Percentiles rank a stretch among this genome's conserved stretches.
phyloP scores from a whole-genome alignment of 2,888 invertebrate species.

The Parnassius apollo region DNA sequence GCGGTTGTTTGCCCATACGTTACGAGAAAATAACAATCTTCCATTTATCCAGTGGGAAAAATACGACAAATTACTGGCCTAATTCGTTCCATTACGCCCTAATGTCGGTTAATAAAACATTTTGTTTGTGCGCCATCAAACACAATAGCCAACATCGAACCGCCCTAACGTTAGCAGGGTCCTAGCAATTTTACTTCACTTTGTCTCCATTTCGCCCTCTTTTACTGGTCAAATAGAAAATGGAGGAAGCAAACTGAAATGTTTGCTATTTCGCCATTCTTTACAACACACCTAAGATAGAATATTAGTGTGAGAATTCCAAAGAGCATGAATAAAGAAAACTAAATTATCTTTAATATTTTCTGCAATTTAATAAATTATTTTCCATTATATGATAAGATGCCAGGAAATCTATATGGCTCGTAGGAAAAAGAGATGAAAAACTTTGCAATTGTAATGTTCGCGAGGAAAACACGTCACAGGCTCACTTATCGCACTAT shows the following conservation, averaged over 20 bases:
- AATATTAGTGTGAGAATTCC: too few species aligned
- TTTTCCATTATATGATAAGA: too few species aligned
- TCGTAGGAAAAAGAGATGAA: too few species aligned
- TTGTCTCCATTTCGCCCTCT: constrained; percentile 66
- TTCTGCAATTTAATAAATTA: too few species aligned
- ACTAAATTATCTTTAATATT: too few species aligned
- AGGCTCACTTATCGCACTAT: too few species aligned
- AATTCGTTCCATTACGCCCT: constrained; percentile 64
- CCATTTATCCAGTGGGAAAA: constrained; percentile 35
- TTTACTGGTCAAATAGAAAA: constrained; percentile 51
- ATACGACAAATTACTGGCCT: constrained; percentile 59
- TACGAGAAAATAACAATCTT: constrained; percentile 27
- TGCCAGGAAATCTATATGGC: too few species aligned
- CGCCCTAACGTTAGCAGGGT: constrained; percentile 41
- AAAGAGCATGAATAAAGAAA: too few species aligned
- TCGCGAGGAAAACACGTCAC: too few species aligned
- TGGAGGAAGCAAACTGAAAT: constrained; percentile 56
- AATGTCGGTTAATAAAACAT: constrained; percentile 73
- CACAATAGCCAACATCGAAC: constrained; percentile 58
- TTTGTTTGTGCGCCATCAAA: constrained; percentile 65
- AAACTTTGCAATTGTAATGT: too few species aligned
- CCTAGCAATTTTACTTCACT: constrained; percentile 62
- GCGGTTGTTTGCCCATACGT: constrained; percentile 21
- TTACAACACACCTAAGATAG: constrained; percentile 27
- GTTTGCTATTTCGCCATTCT: constrained; percentile 60